Evolutionary conservation across 2,888 invertebrate species (phyloP).

Genomic region (Caenorhabditis sp.): DNA sequence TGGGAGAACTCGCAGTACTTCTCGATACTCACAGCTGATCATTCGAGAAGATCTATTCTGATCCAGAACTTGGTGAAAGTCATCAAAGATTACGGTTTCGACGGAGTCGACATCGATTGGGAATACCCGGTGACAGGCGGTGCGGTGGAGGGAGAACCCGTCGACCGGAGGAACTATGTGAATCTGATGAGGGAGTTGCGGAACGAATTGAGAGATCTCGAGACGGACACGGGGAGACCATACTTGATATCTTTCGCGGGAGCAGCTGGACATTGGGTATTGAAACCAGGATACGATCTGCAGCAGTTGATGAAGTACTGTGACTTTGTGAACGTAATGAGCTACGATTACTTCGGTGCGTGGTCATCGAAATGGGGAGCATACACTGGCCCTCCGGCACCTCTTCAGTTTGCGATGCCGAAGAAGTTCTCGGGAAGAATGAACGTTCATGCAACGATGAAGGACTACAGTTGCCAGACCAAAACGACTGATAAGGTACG

Average conservation of each 20-base stretch:
- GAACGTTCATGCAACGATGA: slow-evolving; percentile 82
- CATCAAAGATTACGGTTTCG: slow-evolving; percentile 77
- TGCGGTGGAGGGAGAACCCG: slow-evolving; percentile 75
- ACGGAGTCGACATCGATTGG: slow-evolving; percentile 83
- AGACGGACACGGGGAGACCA: slow-evolving; percentile 52
- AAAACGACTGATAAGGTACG: slow-evolving; percentile 63
- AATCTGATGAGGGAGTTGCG: slow-evolving; percentile 78
- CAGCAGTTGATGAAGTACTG: slow-evolving; percentile 76
- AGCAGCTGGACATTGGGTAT: slow-evolving; percentile 82
- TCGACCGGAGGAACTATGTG: slow-evolving; percentile 80
- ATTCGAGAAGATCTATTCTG: slow-evolving; percentile 68
- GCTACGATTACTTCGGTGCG: slow-evolving; percentile 83
- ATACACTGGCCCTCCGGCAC: slow-evolving; percentile 82
- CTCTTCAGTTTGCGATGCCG: slow-evolving; percentile 79
- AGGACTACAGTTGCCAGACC: slow-evolving; percentile 81
- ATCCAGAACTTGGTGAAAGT: slow-evolving; percentile 72
- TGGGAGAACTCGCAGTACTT: slow-evolving; percentile 82
- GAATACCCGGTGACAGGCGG: slow-evolving; percentile 82
- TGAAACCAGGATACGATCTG: slow-evolving; percentile 82
- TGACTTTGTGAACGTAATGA: slow-evolving; percentile 83
- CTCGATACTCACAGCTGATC: slow-evolving; percentile 73
- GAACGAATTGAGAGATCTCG: slow-evolving; percentile 69
- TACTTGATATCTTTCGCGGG: slow-evolving; percentile 81
- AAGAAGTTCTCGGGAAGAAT: slow-evolving; percentile 80
- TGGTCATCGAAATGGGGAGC: slow-evolving; percentile 82